Evolutionary conservation across 2,113 vertebrate genomes (phyloP).

Genomic region (Caloenas nicobarica): DNA sequence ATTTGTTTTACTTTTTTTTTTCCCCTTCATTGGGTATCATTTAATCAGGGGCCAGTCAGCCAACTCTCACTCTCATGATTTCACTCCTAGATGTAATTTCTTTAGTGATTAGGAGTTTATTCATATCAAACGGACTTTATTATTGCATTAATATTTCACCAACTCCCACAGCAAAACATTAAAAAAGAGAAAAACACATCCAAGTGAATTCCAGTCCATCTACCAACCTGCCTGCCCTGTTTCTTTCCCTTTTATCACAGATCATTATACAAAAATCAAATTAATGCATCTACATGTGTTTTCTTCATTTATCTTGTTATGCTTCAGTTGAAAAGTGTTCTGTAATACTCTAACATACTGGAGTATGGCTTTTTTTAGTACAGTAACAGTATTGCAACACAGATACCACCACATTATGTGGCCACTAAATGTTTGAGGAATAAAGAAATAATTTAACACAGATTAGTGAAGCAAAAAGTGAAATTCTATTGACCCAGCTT

Average conservation of each 20-base stretch:
- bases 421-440: background rate
- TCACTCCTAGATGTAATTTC: background rate
- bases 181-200: background rate
- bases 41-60: background rate
- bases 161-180: background rate
- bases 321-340: background rate
- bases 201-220: background rate
- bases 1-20: background rate
- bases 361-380: background rate
- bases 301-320: background rate
- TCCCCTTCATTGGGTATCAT: background rate
- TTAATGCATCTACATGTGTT: background rate
- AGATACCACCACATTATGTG: background rate
- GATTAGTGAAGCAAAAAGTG: background rate
- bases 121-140: slow-evolving; percentile 1
- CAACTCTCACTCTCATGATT: background rate
- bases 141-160: slow-evolving; percentile 22
- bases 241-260: background rate
- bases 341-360: background rate
- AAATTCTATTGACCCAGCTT: background rate
- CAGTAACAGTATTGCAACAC: background rate
- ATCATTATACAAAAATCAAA: background rate
- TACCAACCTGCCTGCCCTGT: background rate
- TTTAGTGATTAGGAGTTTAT: background rate
- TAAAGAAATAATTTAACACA: background rate